Base-by-base conservation (phyloP, 2,888 invertebrate genomes). In the Reticulitermes lucifugus region DNA sequence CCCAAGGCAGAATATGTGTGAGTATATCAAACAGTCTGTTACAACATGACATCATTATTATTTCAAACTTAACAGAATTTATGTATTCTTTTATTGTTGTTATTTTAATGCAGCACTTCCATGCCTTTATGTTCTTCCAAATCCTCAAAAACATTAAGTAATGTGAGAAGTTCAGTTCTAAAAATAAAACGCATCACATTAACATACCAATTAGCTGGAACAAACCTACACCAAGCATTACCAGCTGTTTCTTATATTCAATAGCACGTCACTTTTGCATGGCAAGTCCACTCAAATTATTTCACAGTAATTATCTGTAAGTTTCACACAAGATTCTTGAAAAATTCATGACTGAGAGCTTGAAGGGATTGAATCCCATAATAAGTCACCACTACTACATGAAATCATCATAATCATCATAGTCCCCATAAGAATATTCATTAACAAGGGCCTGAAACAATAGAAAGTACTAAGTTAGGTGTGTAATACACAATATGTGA, bases 331-430 rank as follows among this genome's bases (percentile, higher is more conserved):
- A 25, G 65, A 65, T 65, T 65, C 55, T 4, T 18, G 65, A 25
- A 6, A 65, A 65, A 25, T 65, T 65, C n/a, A 25, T 10, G 65
- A n/a, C 21, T 77, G 46, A 77, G n/a, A 77, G 46, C 43, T n/a
- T 22, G 21, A 7, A 10, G 22, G 10, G 77, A 73, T 41, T 46
- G 22, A 10, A 77, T n/a, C 21, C 46, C n/a, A 43, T 43, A 77
- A 2, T n/a, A 46, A 51, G 43, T 21, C 81, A 81, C 22, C 41
- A 70, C 10, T 81, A 83, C 83, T 95, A 96, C 95, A 96, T 96
- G 90, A 96, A 96, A 89, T 96, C 96, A 89, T 96, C 95, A 89
- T 92, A 96, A 84, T 96, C 95, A 86, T 93, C 94, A 88, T 92
- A 95, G 89, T 93, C 93, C 85, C 93, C 94, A 88, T 94, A 94